Conservation (phyloP, 2,113 vertebrate species). For the Cyprinodon variegatus region DNA sequence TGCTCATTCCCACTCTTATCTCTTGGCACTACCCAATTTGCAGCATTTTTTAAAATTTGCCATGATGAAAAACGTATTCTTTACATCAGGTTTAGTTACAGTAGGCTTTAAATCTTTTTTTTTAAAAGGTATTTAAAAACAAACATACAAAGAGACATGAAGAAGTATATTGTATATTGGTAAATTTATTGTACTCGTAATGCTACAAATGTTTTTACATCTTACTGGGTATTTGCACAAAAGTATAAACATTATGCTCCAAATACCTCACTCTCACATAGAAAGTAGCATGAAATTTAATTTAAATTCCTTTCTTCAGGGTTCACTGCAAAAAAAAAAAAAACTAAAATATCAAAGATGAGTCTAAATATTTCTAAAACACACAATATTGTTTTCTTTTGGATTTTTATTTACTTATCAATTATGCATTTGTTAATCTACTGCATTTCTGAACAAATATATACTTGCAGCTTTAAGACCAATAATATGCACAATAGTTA, state of each 20-base stretch:
- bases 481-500: constrained; percentile 41
- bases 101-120: too few species aligned
- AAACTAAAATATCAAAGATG: constrained; percentile 26
- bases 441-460: constrained; percentile 21
- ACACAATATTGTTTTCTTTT: constrained; percentile 2
- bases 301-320: constrained; percentile 15
- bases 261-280: constrained; percentile 46
- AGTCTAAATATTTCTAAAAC: constrained; percentile 28
- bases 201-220: constrained; percentile 50
- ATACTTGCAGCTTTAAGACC: constrained; percentile 18
- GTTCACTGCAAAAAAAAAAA: constrained; percentile 24
- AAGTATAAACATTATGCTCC: constrained; percentile 55
- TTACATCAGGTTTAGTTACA: too few species aligned
- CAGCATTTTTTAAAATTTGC: too few species aligned
- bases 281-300: constrained; percentile 40
- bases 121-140: too few species aligned
- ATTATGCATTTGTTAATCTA: not conserved
- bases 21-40: too few species aligned
- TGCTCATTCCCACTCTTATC: too few species aligned
- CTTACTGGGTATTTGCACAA: constrained; percentile 30
- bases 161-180: too few species aligned
- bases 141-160: too few species aligned
- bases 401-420: not conserved
- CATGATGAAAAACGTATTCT: too few species aligned
- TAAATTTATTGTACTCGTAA: constrained; percentile 13